Percentiles rank a stretch among this genome's conserved stretches.
Evolutionary conservation across 2,113 vertebrate species (phyloP).

Genomic region (Gallinago jamesoni): DNA sequence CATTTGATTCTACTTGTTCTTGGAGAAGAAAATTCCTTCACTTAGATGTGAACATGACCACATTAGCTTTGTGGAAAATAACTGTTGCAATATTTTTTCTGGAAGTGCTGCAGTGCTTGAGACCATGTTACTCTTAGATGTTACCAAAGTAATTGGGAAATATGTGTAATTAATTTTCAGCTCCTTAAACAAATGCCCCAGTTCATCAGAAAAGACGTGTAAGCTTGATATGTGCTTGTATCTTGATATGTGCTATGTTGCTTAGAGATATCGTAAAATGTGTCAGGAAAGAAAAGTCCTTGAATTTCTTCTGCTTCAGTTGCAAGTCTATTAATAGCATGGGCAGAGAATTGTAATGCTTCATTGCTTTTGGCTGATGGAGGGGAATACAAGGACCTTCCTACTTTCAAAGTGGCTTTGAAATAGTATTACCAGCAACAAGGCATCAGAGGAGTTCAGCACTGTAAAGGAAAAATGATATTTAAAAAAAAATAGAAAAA

Average conservation of each 20-base stretch:
- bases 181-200: constrained; percentile 15
- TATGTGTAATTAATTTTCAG: constrained; percentile 15
- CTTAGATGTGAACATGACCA: neutral
- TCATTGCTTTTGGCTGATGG: constrained; percentile 64
- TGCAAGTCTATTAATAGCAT: constrained; percentile 70
- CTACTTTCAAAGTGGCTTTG: constrained; percentile 57
- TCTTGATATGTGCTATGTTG: constrained; percentile 23
- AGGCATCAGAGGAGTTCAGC: constrained; percentile 2
- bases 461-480: neutral
- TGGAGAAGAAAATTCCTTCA: neutral
- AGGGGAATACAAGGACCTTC: constrained; percentile 53
- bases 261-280: constrained; percentile 44
- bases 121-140: neutral
- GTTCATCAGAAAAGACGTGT: constrained; percentile 16
- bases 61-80: neutral
- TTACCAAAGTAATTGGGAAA: constrained; percentile 1
- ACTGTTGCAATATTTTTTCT: neutral
- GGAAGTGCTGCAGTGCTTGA: neutral
- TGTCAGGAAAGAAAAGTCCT: constrained; percentile 51
- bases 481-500: neutral
- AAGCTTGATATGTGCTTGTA: neutral
- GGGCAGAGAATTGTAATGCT: constrained; percentile 55
- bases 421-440: constrained; percentile 46
- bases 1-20: neutral
- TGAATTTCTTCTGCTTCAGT: constrained; percentile 67